These are phyloP conservation scores for Lates calcarifer DNA, from an alignment of 2,113 vertebrate species.

Conservation along the genomic window DNA sequence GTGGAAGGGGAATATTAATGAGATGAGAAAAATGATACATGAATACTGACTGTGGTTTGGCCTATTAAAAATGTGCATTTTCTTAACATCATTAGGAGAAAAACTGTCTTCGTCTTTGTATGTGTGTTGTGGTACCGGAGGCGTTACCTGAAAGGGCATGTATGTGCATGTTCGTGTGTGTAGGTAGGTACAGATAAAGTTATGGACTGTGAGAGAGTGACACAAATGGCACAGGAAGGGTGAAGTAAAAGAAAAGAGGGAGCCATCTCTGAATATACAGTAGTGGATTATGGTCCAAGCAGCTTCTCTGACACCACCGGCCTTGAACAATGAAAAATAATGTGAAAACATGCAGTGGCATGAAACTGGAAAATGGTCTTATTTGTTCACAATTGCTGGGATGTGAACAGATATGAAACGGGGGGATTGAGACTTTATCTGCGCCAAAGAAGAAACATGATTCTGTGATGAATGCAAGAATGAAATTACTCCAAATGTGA, in stretches of 20 bases:
- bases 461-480: slow-evolving; percentile 33
- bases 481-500: slow-evolving; percentile 62
- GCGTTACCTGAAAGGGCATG: neutral
- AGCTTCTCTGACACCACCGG: neutral
- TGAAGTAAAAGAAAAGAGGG: neutral
- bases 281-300: neutral
- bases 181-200: slow-evolving; percentile 2
- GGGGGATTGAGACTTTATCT: slow-evolving; percentile 9
- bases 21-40: slow-evolving; percentile 53
- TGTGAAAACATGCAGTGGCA: slow-evolving; percentile 23
- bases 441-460: slow-evolving; percentile 34
- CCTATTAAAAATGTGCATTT: slow-evolving; percentile 64
- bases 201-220: neutral
- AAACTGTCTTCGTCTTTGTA: neutral
- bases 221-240: neutral
- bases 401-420: slow-evolving; percentile 30
- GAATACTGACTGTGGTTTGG: slow-evolving; percentile 43
- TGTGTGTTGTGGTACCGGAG: slow-evolving; percentile 10
- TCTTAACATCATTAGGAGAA: slow-evolving; percentile 48
- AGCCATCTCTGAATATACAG: slow-evolving; percentile 14
- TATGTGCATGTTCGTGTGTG: slow-evolving; percentile 6
- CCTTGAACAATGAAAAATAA: slow-evolving; percentile 7
- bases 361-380: slow-evolving; percentile 21
- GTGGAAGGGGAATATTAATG: slow-evolving; percentile 57
- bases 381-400: slow-evolving; percentile 28